A percentile compares a stretch with the other conserved stretches of the same genome.
Conservation (phyloP, 2,888 invertebrate species). For the Hypomecis punctinalis region DNA sequence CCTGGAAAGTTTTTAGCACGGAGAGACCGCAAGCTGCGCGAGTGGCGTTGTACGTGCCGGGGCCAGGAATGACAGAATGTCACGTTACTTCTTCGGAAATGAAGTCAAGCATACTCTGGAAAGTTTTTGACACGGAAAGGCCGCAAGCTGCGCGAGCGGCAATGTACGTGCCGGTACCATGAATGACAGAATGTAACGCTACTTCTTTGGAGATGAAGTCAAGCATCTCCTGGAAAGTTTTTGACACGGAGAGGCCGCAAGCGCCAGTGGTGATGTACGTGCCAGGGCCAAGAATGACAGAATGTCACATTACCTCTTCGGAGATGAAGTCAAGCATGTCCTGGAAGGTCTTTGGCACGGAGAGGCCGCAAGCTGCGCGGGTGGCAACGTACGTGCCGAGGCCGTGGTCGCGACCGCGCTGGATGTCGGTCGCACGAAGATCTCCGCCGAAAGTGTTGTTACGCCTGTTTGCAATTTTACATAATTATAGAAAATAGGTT, state of each 20-base stretch:
- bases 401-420: constrained; percentile 94
- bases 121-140: constrained; percentile 87
- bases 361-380: constrained; percentile 90
- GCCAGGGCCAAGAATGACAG: constrained; percentile 91
- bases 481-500: too few species aligned
- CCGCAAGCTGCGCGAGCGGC: constrained; percentile 91
- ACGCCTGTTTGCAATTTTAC: too few species aligned
- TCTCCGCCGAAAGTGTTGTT: constrained; percentile 91
- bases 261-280: constrained; percentile 91
- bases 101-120: constrained; percentile 89
- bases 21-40: constrained; percentile 91
- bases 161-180: constrained; percentile 92
- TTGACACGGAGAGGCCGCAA: constrained; percentile 89
- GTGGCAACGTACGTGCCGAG: constrained; percentile 91
- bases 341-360: constrained; percentile 87
- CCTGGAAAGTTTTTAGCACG: constrained; percentile 88
- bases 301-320: constrained; percentile 73
- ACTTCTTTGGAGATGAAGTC: constrained; percentile 88
- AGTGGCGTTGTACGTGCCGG: constrained; percentile 91
- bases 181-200: too few species aligned
- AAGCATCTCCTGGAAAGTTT: constrained; percentile 88
- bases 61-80: too few species aligned
- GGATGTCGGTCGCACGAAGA: constrained; percentile 92
- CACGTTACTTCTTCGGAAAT: constrained; percentile 87
- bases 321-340: constrained; percentile 89